Base-by-base conservation (phyloP, 2,797 vertebrate genomes). In the Clarias pachynema region DNA sequence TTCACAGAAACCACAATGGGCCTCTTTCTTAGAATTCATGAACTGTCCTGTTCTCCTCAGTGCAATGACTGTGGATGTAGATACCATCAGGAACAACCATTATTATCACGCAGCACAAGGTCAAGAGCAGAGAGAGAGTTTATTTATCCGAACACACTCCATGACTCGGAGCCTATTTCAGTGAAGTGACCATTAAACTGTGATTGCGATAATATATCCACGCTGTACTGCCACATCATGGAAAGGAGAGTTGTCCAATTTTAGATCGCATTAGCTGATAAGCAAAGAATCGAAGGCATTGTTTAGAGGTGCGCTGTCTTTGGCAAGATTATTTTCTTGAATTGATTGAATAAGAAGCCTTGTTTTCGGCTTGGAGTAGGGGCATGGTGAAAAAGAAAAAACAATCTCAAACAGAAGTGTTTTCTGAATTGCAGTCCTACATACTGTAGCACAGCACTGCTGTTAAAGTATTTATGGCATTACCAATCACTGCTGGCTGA, bases 261-360 rank as follows among this genome's bases (percentile, higher is more conserved):
- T 88, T 80, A 87, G 89, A 89, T 89, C 79, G 56, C 81, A 89
- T 87, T 84, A 86, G 79, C 82, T 83, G 87, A 89, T 89, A 88
- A 86, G 82, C 73, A 66, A 87, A 62, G 29, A 79, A 78, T 81
- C 77, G 49, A 66, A 84, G 70, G 78, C 70, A 74, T 84, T 79
- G 53, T 74, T 84, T 74, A 79, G 82, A 79, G 68, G 81, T 69
- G 75, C 69, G 18, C 84, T 77, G 73, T 60, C 44, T 66, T 57
- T 56, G 72, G 78, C 56, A 77, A 62, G 72, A 82, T n/a, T 80
- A 72, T 87, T 88, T 87, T 70, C 82, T 80, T 34, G 65, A 9
- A 63, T 88, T 78, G 82, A 86, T 86, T 84, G 65, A 59, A 72
- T 44, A 78, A 60, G 34, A 82, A 77, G 65, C 65, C 65, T 82